Evolutionary conservation across 2,113 vertebrate species (phyloP).

Genomic region (Lophura nycthemera): DNA sequence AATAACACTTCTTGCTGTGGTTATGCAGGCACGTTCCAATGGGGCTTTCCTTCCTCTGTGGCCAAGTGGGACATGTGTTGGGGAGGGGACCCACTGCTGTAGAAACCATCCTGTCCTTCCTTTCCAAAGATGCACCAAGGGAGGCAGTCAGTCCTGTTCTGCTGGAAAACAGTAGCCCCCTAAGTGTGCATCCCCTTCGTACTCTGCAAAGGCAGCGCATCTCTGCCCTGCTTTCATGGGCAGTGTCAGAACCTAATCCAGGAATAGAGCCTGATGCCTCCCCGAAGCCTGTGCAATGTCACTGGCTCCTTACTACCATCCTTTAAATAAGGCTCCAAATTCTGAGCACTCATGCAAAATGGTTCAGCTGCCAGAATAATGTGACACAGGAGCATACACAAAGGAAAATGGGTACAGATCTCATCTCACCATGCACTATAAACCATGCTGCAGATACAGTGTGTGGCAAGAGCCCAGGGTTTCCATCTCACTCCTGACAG

Average conservation of each 20-base stretch:
- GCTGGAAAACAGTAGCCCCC: not conserved
- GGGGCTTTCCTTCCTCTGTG: not conserved
- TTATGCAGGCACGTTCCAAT: not conserved
- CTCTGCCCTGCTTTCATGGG: not conserved
- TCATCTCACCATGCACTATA: not conserved
- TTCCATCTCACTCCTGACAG: not conserved
- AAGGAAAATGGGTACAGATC: not conserved
- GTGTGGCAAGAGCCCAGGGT: accelerated
- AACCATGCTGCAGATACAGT: accelerated
- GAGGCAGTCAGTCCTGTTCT: not conserved
- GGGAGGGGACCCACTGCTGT: not conserved
- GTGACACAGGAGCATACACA: not conserved
- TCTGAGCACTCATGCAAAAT: not conserved
- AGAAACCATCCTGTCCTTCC: not conserved
- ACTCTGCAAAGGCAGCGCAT: not conserved
- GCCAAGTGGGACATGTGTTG: accelerated
- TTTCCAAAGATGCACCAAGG: too few species aligned
- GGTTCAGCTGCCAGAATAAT: not conserved
- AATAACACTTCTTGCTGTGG: not conserved
- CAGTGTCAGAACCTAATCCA: not conserved
- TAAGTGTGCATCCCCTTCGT: accelerated
- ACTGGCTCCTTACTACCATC: not conserved
- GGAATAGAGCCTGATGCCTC: not conserved
- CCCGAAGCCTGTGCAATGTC: not conserved
- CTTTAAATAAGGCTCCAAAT: not conserved